Evolutionary conservation across 2,113 vertebrate species (phyloP), one percentile per base, ranked within the genome.

Genomic region (Trematocara marginatum): DNA sequence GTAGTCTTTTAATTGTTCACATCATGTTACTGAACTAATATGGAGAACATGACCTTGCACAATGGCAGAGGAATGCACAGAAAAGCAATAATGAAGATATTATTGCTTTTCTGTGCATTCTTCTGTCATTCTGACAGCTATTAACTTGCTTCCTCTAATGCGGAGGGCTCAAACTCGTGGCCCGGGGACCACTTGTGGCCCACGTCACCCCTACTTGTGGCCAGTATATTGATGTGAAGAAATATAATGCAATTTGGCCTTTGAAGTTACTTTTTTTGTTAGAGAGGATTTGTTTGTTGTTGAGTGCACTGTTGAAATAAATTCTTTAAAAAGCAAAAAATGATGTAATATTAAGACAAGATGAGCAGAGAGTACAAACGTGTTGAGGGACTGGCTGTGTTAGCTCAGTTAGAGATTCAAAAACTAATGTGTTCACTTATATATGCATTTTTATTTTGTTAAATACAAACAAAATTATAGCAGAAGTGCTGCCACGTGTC

Each of bases 261-360:
- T 35, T 61, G 16, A 61, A 61, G 16, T 61, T 57, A 16, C 13
- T 31, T 59, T 59, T 9, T 35, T 34, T 18, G 15, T 35, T 35
- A 34, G 29, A 29, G 57, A 18, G 15, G 57, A 61, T 35, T 1
- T 61, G 57, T 35, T 11, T 35, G 1, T n/a, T 61, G 57, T 35
- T 18, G 31, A 61, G 57, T 18, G 57, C 0, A 61, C 9, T 35
- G 16, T 35, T 61, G 2, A 61, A 6, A 61, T 35, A 35, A 61
- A 34, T 61, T 35, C 15, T 61, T 61, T 61, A 61, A 18, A 61
- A 61, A 61, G 57, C 29, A 61, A 61, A 64, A 35, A n/a, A 11
- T 11, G 9, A 35, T 61, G 2, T 61, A 61, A 61, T n/a, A n/a
- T 64, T 35, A 6, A n/a, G 59, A 34, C 10, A 64, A 35, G 10